phyloP scores from a whole-genome alignment of 2,797 vertebrate genomes.

The Percopsis omiscomaycus region DNA sequence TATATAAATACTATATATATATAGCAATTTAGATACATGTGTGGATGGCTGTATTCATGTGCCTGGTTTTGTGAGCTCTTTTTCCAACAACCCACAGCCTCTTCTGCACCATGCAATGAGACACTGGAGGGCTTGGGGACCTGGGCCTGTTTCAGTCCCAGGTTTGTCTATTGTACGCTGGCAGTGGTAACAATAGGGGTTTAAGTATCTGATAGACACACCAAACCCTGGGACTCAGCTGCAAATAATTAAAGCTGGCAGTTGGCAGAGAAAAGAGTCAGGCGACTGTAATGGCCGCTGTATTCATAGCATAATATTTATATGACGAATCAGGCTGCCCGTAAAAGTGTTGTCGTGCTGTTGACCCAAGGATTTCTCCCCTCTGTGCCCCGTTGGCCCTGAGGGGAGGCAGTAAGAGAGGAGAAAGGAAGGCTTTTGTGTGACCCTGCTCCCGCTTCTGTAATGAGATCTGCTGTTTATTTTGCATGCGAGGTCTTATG shows the following conservation, averaged over 20 bases:
- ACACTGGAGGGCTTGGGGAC: constrained; percentile 67
- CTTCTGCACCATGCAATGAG: constrained; percentile 57
- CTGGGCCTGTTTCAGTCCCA: constrained; percentile 69
- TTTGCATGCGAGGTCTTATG: constrained; percentile 37
- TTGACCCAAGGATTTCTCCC: constrained; percentile 67
- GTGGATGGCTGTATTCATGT: constrained; percentile 31
- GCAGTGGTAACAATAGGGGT: constrained; percentile 69
- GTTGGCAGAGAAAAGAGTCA: constrained; percentile 74
- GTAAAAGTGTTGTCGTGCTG: constrained; percentile 71
- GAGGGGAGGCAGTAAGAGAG: constrained; percentile 37
- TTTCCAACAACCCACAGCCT: constrained; percentile 48
- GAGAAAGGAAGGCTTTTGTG: constrained; percentile 46
- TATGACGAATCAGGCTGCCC: constrained; percentile 70
- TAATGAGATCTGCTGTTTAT: constrained; percentile 59
- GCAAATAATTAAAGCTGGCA: constrained; percentile 80
- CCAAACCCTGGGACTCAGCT: constrained; percentile 74
- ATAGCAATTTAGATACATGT: constrained; percentile 23
- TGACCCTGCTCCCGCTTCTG: constrained; percentile 46
- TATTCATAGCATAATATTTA: constrained; percentile 76
- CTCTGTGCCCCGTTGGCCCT: constrained; percentile 46
- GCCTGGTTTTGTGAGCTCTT: constrained; percentile 59
- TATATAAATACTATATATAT: constrained; percentile 49
- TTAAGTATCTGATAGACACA: constrained; percentile 75
- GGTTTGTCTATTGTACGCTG: constrained; percentile 72
- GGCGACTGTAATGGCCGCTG: constrained; percentile 70